Evolutionary conservation across 2,797 vertebrate genomes (phyloP).

Genomic region (Vespertilio murinus): DNA sequence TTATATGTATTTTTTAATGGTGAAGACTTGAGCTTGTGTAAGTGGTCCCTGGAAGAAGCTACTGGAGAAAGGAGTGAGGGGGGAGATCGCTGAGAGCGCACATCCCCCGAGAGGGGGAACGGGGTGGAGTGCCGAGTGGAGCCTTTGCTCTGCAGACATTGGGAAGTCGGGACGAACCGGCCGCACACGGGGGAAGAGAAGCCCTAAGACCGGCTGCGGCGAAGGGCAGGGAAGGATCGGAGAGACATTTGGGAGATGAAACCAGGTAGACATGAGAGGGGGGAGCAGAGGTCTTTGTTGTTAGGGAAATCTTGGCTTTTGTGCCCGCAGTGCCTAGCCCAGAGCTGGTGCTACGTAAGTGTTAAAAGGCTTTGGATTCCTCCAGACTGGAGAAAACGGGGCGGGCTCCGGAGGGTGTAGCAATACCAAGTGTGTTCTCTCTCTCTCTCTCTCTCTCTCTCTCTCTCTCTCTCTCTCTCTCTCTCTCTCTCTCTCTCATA

Average conservation of each 20-base stretch:
- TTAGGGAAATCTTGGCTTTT: neutral
- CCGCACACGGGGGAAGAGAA: neutral
- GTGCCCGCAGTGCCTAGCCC: neutral
- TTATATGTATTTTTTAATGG: neutral
- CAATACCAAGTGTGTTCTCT: neutral
- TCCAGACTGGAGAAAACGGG: neutral
- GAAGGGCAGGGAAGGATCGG: neutral
- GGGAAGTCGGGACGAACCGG: neutral
- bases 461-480: neutral
- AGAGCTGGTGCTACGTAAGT: neutral
- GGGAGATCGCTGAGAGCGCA: neutral
- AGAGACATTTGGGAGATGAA: neutral
- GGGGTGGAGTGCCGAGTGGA: too few species aligned
- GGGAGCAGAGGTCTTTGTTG: neutral
- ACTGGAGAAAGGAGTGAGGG: neutral
- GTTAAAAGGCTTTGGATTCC: conserved; percentile 22
- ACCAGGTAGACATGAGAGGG: neutral
- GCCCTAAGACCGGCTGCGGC: neutral
- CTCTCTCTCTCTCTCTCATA: neutral
- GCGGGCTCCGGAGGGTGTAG: neutral
- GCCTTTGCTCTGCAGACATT: neutral
- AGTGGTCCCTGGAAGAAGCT: neutral
- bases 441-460: neutral
- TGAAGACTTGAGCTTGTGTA: conserved; percentile 16
- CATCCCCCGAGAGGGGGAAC: neutral